Conservation (phyloP, 2,888 invertebrate species). For the Parascotia fuliginaria region DNA sequence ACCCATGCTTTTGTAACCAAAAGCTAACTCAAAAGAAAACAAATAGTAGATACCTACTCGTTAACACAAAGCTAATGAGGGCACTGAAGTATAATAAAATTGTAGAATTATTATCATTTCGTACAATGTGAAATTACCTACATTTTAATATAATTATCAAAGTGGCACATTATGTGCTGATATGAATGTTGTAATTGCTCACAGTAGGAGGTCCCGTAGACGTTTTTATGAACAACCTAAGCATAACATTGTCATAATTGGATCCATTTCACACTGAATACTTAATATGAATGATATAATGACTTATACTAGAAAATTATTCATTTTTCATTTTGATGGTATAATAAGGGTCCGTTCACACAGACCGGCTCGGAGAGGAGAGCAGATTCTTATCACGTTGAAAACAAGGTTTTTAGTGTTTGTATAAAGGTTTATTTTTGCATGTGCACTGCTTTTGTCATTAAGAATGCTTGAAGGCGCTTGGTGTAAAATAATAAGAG, state of each 20-base stretch:
- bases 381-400: too few relatives aligned
- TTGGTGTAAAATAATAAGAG: too few relatives aligned
- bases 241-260: neutral
- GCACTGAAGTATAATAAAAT: neutral
- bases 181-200: slow-evolving; percentile 1
- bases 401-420: too few relatives aligned
- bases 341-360: too few relatives aligned
- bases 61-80: neutral
- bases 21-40: neutral
- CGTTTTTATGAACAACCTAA: neutral
- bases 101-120: neutral
- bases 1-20: neutral
- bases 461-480: too few relatives aligned
- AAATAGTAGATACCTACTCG: neutral
- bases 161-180: neutral
- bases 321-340: too few relatives aligned
- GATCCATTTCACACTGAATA: neutral
- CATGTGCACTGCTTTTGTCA: too few relatives aligned
- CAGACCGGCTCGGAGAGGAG: too few relatives aligned
- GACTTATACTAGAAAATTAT: too few relatives aligned
- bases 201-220: neutral
- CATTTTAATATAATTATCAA: neutral
- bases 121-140: neutral
- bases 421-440: too few relatives aligned
- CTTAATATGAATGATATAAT: too few relatives aligned